phyloP scores from a whole-genome alignment of 1,140 invertebrate genomes.

The Drosophila ogumai region DNA sequence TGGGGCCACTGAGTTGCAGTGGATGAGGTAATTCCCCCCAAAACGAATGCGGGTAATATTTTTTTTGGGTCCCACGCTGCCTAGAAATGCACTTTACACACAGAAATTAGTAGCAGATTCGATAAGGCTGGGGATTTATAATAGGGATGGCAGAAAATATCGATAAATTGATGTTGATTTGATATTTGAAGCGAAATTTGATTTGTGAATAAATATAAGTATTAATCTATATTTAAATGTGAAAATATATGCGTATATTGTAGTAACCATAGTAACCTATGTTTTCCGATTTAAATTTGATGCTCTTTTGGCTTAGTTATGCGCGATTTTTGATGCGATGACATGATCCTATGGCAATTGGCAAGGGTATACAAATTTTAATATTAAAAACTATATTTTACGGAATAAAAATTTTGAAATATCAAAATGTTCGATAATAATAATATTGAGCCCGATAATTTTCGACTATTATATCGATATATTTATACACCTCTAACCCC shows the following conservation, averaged over 20 bases:
- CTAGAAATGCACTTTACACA: slow-evolving; percentile 8
- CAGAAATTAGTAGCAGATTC: slow-evolving; percentile 10
- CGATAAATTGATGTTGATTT: not conserved
- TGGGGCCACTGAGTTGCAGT: not conserved
- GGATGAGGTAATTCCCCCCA: slow-evolving; percentile 30
- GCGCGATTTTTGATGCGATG: too few species aligned
- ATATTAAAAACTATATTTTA: too few species aligned
- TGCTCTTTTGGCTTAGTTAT: too few species aligned
- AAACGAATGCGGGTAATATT: slow-evolving; percentile 6
- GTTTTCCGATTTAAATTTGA: too few species aligned
- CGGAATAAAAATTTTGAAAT: too few species aligned
- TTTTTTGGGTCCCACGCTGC: slow-evolving; percentile 24
- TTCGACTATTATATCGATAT: not conserved
- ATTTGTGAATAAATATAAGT: not conserved
- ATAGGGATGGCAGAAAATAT: not conserved
- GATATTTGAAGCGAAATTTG: not conserved
- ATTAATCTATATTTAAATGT: not conserved
- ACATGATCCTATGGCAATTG: too few species aligned
- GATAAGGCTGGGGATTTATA: slow-evolving; percentile 6
- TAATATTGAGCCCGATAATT: not conserved
- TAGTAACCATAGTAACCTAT: too few species aligned
- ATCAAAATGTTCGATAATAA: not conserved
- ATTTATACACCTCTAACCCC: not conserved
- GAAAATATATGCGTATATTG: too few species aligned
- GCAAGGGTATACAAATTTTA: too few species aligned